phyloP scores from a whole-genome alignment of 1,140 invertebrate species.

The Pseudomyrmex gracilis region DNA sequence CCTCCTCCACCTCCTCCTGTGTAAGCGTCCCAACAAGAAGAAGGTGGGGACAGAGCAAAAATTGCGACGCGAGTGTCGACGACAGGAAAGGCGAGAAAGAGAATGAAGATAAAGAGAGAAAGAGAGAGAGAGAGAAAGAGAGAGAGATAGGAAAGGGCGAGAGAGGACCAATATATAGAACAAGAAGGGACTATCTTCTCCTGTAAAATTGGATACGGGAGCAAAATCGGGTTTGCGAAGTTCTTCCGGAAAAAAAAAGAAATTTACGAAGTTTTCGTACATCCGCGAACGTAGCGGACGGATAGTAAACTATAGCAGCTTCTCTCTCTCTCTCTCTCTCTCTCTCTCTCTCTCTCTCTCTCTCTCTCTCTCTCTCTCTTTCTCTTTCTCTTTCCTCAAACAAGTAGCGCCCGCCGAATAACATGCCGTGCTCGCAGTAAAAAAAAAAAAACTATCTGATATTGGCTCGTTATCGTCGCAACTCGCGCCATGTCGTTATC shows the following conservation, averaged over 20 bases:
- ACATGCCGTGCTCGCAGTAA: slow-evolving; percentile 36
- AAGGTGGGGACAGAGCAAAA: slow-evolving; percentile 41
- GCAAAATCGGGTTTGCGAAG: slow-evolving; percentile 55
- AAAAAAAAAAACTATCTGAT: slow-evolving; percentile 30
- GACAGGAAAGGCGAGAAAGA: background rate
- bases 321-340: background rate
- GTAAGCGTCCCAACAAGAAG: slow-evolving; percentile 44
- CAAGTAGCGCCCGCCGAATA: slow-evolving; percentile 19
- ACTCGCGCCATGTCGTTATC: slow-evolving; percentile 24
- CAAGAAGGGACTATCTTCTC: slow-evolving; percentile 50
- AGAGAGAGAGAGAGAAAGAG: background rate
- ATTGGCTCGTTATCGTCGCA: slow-evolving; percentile 44
- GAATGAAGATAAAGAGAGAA: background rate
- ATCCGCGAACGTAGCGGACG: slow-evolving; percentile 26
- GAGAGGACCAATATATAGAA: slow-evolving; percentile 26
- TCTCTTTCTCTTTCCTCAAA: background rate
- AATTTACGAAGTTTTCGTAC: slow-evolving; percentile 47
- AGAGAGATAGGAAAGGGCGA: background rate
- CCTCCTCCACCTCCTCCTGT: background rate
- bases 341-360: background rate
- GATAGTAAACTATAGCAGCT: slow-evolving; percentile 55
- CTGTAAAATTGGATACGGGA: slow-evolving; percentile 55
- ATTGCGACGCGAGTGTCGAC: slow-evolving; percentile 50
- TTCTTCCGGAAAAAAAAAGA: slow-evolving; percentile 31
- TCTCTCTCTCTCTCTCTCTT: too few species aligned